A percentile compares a stretch with the other conserved stretches of the same genome.
These are phyloP conservation scores for Rhopalosiphum nymphaeae DNA, from an alignment of 2,888 invertebrate species.

Conservation along the genomic window DNA sequence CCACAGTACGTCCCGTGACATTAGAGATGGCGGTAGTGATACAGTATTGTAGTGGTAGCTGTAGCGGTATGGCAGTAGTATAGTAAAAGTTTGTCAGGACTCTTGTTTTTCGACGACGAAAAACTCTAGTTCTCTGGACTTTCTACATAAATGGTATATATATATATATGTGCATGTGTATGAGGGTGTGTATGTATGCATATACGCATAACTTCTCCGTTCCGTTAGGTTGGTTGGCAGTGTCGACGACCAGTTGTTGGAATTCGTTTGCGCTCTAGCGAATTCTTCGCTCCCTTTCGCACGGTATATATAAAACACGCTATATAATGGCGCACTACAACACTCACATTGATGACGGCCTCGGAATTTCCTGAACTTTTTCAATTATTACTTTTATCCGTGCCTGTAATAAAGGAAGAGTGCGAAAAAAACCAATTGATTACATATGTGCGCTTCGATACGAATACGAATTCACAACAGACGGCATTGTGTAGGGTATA, in stretches of 20 bases:
- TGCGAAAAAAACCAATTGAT: constrained; percentile 40
- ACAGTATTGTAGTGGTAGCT: not conserved
- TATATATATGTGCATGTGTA: not conserved
- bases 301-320: not conserved
- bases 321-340: not conserved
- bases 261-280: not conserved
- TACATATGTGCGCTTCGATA: constrained; percentile 23
- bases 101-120: not conserved
- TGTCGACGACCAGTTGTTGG: constrained; percentile 8
- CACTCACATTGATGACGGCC: not conserved
- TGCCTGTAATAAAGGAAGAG: not conserved
- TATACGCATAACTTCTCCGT: not conserved
- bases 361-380: constrained; percentile 45
- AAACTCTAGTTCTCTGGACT: not conserved
- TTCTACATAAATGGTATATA: not conserved
- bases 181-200: not conserved
- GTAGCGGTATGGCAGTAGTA: not conserved
- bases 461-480: constrained; percentile 25
- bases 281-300: not conserved
- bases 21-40: not conserved
- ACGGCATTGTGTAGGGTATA: not conserved
- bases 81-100: not conserved
- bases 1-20: not conserved
- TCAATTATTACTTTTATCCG: constrained; percentile 47
- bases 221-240: not conserved